A percentile compares a stretch with the other conserved stretches of the same genome.
Evolutionary conservation across 2,797 vertebrate genomes (phyloP).

Genomic region (Presbytis comata): DNA sequence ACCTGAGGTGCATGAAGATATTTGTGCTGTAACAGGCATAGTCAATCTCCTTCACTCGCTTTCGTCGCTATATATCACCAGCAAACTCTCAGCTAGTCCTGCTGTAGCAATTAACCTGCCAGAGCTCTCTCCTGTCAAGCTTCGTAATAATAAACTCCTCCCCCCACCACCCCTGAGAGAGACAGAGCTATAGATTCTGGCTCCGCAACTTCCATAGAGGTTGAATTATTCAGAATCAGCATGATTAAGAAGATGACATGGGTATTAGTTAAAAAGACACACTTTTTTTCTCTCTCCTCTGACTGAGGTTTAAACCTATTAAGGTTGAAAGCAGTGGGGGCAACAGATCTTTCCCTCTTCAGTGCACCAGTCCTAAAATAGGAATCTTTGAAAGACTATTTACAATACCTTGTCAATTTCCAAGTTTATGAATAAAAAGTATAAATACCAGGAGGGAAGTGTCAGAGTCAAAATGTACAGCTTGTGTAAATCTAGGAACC

Average conservation of each 20-base stretch:
- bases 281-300: constrained; percentile 1
- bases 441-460: constrained; percentile 64
- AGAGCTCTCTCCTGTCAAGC: constrained; percentile 84
- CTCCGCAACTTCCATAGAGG: constrained; percentile 81
- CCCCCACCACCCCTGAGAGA: constrained; percentile 71
- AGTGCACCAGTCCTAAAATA: constrained; percentile 59
- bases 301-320: constrained; percentile 82
- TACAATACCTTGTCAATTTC: constrained; percentile 75
- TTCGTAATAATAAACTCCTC: constrained; percentile 85
- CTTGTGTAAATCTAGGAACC: constrained; percentile 60
- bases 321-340: constrained; percentile 70
- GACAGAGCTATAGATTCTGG: constrained; percentile 82
- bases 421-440: constrained; percentile 74
- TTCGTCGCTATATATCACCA: constrained; percentile 86
- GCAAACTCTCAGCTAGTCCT: constrained; percentile 85
- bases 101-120: constrained; percentile 89
- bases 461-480: constrained; percentile 62
- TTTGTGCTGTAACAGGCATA: constrained; percentile 86
- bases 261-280: constrained; percentile 85
- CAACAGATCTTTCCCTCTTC: constrained; percentile 48
- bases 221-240: constrained; percentile 87
- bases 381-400: constrained; percentile 72
- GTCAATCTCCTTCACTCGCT: constrained; percentile 86
- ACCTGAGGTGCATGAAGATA: constrained; percentile 88
- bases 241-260: constrained; percentile 87